These are phyloP conservation scores for Fabriciana adippe DNA, from an alignment of 2,888 invertebrate species.

Conservation along the genomic window DNA sequence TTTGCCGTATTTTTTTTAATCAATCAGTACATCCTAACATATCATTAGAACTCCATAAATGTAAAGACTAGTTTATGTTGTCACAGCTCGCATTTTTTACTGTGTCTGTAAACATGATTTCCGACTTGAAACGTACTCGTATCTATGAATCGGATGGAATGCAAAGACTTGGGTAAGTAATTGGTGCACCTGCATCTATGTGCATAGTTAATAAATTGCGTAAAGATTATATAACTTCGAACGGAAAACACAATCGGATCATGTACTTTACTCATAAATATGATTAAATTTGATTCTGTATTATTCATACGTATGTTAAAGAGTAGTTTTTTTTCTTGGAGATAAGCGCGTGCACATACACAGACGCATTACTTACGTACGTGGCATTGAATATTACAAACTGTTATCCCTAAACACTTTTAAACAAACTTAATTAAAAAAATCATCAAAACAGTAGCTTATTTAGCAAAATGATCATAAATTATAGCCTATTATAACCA, in stretches of 20 bases:
- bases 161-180: conserved; percentile 14
- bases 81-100: conserved; percentile 5
- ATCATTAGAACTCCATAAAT: background rate
- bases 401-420: too few relatives aligned
- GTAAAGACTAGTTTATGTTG: background rate
- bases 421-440: too few relatives aligned
- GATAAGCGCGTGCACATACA: too few relatives aligned
- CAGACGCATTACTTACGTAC: too few relatives aligned
- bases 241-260: background rate
- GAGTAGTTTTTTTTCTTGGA: too few relatives aligned
- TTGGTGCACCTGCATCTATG: conserved; percentile 22
- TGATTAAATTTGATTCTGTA: background rate
- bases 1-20: too few relatives aligned
- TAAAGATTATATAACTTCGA: conserved; percentile 7
- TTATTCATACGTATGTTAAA: too few relatives aligned
- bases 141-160: conserved; percentile 16
- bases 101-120: conserved; percentile 1
- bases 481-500: too few relatives aligned
- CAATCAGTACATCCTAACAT: too few relatives aligned
- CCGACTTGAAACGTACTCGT: conserved; percentile 5
- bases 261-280: background rate
- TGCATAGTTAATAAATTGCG: conserved; percentile 15
- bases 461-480: too few relatives aligned
- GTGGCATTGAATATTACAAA: too few relatives aligned
- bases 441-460: too few relatives aligned